A percentile compares a stretch with the other conserved stretches of the same genome.
Conservation (phyloP, 2,113 vertebrate species). For the Caloenas nicobarica region DNA sequence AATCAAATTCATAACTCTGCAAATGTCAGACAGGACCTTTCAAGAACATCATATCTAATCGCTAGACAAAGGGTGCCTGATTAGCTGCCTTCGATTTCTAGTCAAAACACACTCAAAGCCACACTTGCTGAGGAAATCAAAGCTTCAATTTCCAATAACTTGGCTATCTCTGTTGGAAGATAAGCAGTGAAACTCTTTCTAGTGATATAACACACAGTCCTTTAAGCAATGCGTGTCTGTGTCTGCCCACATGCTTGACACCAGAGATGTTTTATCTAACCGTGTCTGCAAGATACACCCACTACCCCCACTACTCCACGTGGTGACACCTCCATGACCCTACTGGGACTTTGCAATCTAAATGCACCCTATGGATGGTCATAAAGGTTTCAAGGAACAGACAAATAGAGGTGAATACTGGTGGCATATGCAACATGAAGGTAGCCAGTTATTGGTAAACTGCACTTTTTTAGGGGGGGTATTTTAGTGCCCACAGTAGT, state of each 20-base stretch:
- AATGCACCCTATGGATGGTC: accelerated
- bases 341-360: not conserved
- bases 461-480: not conserved
- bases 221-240: accelerated
- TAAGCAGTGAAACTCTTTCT: not conserved
- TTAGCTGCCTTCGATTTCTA: conserved; percentile 35
- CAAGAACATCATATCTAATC: not conserved
- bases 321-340: not conserved
- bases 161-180: not conserved
- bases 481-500: not conserved
- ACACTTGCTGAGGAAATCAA: not conserved
- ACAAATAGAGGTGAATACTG: not conserved
- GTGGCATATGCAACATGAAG: accelerated
- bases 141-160: not conserved
- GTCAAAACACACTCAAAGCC: conserved; percentile 18
- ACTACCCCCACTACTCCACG: accelerated
- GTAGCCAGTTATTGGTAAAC: not conserved
- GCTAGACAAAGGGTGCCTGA: not conserved
- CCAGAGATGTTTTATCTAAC: not conserved
- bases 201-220: not conserved
- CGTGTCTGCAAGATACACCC: not conserved
- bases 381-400: not conserved
- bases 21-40: conserved; percentile 24
- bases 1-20: not conserved
- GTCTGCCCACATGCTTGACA: not conserved